Base-by-base conservation (phyloP, 2,888 invertebrate genomes). In the Andrena chrysosceles region DNA sequence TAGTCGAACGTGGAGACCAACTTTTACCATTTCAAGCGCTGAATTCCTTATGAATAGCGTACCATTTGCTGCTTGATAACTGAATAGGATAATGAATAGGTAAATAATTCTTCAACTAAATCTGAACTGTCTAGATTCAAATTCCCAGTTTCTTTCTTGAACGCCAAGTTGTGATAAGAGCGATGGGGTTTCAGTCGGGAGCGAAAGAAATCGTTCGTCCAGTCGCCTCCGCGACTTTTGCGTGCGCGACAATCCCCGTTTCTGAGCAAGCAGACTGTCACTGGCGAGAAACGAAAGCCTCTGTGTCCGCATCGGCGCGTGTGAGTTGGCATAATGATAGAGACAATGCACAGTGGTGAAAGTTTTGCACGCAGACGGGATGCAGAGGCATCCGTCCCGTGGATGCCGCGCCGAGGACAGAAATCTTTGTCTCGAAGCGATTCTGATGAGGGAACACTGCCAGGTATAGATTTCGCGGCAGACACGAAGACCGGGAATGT, bases 301-400 rank as follows among this genome's bases (percentile, higher is more conserved):
- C 29, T 49, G 68, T 23, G 68, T 66, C 59, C 29, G 69, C 69
- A 70, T 31, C 54, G 75, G 42, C 67, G 77, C 74, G 72, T 77
- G 79, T 62, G 69, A 82, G 88, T 73, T 60, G 68, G 83, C 83
- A 81, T 84, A 87, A 89, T 86, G 86, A 88, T 78, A 83, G 80
- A 87, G 85, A 90, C 87, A 90, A 90, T 90, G 85, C 84, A 77
- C 75, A 77, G 74, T 76, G 90, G 90, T 90, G 90, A 89, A 90
- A 90, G 90, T 90, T 87, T 60, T 79, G 70, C 85, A 70, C 81
- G 85, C 85, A 77, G 63, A 59, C 71, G 48, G 70, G 83, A 82
- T 81, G 64, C 49, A 56, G 52, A 75, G 64, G 75, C 75, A 83
- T 85, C 81, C 81, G 74, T 77, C 74, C 70, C 71, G 72, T 59